Evolutionary conservation across 1,140 invertebrate genomes (phyloP).

Genomic region (Camponotus vicinus): DNA sequence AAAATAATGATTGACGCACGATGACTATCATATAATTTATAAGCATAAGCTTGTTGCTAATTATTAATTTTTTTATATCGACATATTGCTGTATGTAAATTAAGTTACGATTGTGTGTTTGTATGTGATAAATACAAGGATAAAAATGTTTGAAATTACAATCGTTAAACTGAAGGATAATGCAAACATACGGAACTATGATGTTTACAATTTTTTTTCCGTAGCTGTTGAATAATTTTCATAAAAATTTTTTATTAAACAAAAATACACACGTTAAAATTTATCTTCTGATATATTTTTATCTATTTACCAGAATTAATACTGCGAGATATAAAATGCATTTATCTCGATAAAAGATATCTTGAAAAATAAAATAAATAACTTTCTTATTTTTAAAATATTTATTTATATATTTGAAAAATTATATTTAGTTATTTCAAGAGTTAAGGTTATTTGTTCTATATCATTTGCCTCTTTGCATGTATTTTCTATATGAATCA

Average conservation of each 20-base stretch:
- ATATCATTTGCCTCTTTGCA: too few relatives aligned
- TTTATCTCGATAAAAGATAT: neutral
- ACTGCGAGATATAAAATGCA: neutral
- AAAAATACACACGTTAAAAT: neutral
- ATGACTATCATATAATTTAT: conserved; percentile 47
- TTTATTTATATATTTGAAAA: neutral
- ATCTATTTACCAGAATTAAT: neutral
- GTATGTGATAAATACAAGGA: conserved; percentile 9
- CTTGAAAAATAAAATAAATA: neutral
- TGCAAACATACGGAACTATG: neutral
- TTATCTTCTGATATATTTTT: neutral
- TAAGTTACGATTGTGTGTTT: neutral
- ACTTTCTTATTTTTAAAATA: neutral
- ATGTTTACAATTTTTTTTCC: conserved; percentile 9
- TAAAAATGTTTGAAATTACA: conserved; percentile 28
- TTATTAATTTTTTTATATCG: conserved; percentile 21
- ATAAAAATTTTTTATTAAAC: conserved; percentile 7
- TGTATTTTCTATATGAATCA: too few relatives aligned
- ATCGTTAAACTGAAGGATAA: conserved; percentile 8
- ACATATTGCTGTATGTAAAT: conserved; percentile 33
- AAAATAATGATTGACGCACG: conserved; percentile 26
- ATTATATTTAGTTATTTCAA: neutral
- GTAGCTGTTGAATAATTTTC: neutral
- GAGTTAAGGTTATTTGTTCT: too few relatives aligned
- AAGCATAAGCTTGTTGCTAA: conserved; percentile 24